Conservation (phyloP, 2,888 invertebrate species). For the Andricus quercusramuli region DNA sequence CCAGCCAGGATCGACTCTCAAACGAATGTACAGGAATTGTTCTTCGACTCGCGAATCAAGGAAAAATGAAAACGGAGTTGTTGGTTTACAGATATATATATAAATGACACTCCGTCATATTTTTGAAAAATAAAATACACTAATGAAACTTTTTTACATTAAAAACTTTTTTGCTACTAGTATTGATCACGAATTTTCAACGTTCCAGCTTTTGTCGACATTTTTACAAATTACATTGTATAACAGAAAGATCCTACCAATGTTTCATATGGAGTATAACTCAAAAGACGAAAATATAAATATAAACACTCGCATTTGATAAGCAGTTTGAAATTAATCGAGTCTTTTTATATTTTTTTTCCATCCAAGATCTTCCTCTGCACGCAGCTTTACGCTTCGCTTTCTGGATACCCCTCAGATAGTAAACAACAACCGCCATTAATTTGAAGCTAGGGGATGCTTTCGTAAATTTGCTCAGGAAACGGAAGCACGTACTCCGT, state of each 20-base stretch:
- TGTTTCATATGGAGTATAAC: slow-evolving; percentile 38
- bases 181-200: slow-evolving; percentile 40
- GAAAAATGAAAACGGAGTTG: slow-evolving; percentile 36
- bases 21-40: slow-evolving; percentile 41
- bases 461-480: slow-evolving; percentile 41
- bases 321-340: slow-evolving; percentile 33
- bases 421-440: slow-evolving; percentile 37
- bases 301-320: slow-evolving; percentile 38
- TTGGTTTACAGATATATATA: slow-evolving; percentile 19
- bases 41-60: slow-evolving; percentile 41
- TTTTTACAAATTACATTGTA: slow-evolving; percentile 41
- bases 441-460: slow-evolving; percentile 35
- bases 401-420: not conserved
- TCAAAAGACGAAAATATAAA: slow-evolving; percentile 22
- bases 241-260: slow-evolving; percentile 30
- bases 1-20: slow-evolving; percentile 31
- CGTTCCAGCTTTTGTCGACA: slow-evolving; percentile 38
- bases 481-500: slow-evolving; percentile 28
- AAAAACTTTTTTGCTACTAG: slow-evolving; percentile 42
- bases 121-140: slow-evolving; percentile 37
- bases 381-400: slow-evolving; percentile 17
- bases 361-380: not conserved
- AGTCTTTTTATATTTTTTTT: not conserved
- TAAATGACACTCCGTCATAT: slow-evolving; percentile 35
- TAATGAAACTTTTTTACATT: slow-evolving; percentile 36